phyloP scores from a whole-genome alignment of 2,888 invertebrate genomes.

The Vandiemenella viatica region DNA sequence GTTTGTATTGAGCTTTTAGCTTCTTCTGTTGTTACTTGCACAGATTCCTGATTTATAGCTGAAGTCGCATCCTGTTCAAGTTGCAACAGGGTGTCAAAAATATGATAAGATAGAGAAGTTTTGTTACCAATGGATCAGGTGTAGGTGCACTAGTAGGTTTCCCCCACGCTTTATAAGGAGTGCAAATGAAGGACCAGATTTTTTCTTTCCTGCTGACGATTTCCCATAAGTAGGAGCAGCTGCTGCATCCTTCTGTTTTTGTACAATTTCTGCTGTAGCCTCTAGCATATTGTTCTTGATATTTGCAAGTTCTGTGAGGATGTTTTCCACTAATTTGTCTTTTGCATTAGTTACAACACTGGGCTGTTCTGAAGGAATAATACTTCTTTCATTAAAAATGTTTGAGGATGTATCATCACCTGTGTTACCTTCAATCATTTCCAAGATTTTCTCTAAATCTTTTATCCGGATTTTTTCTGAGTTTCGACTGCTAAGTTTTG shows the following conservation, averaged over 20 bases:
- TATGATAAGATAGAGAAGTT: constrained; percentile 24
- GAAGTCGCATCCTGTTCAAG: constrained; percentile 24
- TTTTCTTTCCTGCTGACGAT: constrained; percentile 15
- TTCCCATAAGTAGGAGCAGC: constrained; percentile 8
- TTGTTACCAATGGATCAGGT: constrained; percentile 24
- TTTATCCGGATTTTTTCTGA: no score
- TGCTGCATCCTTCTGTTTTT: constrained; percentile 21
- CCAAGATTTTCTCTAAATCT: neutral
- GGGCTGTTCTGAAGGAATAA: neutral
- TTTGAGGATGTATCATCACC: no score
- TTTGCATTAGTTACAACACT: constrained; percentile 7
- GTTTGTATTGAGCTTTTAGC: no score
- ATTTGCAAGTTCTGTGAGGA: constrained; percentile 6
- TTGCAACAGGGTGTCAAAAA: constrained; percentile 26
- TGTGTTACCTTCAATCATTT: neutral
- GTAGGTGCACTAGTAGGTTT: constrained; percentile 15
- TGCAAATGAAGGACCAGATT: constrained; percentile 20
- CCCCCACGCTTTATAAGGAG: constrained; percentile 9
- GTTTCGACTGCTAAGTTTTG: no score
- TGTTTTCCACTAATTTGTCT: constrained; percentile 8
- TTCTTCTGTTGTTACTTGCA: constrained; percentile 11
- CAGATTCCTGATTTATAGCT: constrained; percentile 19
- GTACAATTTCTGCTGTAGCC: constrained; percentile 24
- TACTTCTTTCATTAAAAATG: no score
- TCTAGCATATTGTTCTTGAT: constrained; percentile 13